phyloP scores from a whole-genome alignment of 2,888 invertebrate species.

The Acanthacorydalis orientalis region DNA sequence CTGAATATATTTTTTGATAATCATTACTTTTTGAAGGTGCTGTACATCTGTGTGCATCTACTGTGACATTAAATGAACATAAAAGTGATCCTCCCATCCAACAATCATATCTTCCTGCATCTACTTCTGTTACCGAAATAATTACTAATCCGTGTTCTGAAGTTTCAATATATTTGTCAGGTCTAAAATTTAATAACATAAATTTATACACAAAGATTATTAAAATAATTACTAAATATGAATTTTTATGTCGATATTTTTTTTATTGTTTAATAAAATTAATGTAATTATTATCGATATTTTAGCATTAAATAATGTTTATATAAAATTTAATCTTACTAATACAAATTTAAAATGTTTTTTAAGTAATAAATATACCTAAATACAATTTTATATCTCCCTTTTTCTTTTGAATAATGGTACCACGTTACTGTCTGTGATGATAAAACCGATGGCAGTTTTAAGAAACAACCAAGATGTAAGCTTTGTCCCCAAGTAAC shows the following conservation, averaged over 20 bases:
- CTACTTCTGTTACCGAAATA: constrained; percentile 73
- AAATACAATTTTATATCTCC: constrained; percentile 63
- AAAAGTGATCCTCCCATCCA: constrained; percentile 75
- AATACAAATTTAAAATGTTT: no score
- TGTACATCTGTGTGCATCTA: constrained; percentile 84
- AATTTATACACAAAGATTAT: no score
- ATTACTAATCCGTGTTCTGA: constrained; percentile 84
- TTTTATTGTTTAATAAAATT: no score
- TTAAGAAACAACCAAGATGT: constrained; percentile 79
- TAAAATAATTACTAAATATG: no score
- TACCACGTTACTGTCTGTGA: constrained; percentile 76
- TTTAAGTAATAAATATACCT: constrained; percentile 28
- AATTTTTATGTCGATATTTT: no score
- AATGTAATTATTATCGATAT: no score
- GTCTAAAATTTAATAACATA: constrained; percentile 27
- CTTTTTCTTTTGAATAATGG: constrained; percentile 77
- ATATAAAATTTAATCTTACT: no score
- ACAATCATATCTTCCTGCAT: constrained; percentile 81
- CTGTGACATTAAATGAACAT: constrained; percentile 83
- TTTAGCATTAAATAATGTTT: no score
- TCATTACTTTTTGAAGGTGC: constrained; percentile 81
- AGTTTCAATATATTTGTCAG: constrained; percentile 86
- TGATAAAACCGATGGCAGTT: constrained; percentile 73
- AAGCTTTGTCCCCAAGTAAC: constrained; percentile 90
- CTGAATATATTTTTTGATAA: constrained; percentile 90